Conservation (phyloP, 2,888 invertebrate genomes). For the Hecatera dysodea region DNA sequence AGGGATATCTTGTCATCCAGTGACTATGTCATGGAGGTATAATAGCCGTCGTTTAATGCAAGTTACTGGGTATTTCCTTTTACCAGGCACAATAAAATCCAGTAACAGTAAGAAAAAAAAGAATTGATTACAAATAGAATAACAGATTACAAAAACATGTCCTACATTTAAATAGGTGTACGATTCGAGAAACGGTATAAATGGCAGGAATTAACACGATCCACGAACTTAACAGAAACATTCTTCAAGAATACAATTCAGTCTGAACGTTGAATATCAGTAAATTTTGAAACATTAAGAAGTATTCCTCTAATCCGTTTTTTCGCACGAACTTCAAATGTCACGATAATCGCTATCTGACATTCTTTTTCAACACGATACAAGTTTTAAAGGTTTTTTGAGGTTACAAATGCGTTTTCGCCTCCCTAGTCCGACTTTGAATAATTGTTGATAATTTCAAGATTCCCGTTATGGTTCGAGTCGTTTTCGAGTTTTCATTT, state of each 20-base stretch:
- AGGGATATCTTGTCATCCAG: not conserved
- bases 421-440: constrained; percentile 7
- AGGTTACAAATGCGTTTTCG: not conserved
- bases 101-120: not conserved
- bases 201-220: constrained; percentile 28
- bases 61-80: no score
- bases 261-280: constrained; percentile 26
- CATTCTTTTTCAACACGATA: constrained; percentile 20
- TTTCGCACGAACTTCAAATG: constrained; percentile 44
- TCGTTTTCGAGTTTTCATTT: constrained; percentile 2
- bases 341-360: constrained; percentile 50
- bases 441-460: constrained; percentile 1
- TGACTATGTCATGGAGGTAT: no score
- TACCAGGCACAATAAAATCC: not conserved
- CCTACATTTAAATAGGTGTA: constrained; percentile 35
- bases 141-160: not conserved
- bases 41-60: no score
- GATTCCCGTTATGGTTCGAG: constrained; percentile 9
- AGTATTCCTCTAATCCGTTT: constrained; percentile 41
- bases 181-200: constrained; percentile 14
- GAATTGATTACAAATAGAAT: not conserved
- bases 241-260: constrained; percentile 16
- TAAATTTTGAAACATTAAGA: constrained; percentile 22
- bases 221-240: not conserved
- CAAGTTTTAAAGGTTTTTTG: not conserved